Conservation (phyloP, 1,140 invertebrate genomes). For the Cotesia chilonis region DNA sequence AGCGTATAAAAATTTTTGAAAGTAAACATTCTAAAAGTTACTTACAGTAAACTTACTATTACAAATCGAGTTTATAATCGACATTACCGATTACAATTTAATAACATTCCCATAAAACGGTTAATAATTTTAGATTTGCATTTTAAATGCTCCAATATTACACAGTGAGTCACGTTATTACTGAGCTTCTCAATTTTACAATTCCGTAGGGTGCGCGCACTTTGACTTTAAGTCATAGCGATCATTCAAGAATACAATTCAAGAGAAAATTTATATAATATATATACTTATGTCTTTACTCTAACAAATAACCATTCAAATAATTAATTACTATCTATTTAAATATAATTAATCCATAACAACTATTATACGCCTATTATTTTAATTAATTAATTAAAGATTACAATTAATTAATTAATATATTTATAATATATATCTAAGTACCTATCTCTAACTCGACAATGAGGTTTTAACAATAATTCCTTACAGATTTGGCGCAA, state of each 20-base stretch:
- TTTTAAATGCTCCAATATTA: not conserved
- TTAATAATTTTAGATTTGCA: not conserved
- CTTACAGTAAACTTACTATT: too few species aligned
- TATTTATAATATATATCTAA: not conserved
- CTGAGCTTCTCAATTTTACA: conserved; percentile 38
- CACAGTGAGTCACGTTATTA: not conserved
- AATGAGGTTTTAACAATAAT: conserved; percentile 17
- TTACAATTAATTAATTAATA: not conserved
- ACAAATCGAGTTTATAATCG: too few species aligned
- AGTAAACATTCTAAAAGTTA: too few species aligned
- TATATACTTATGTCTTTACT: too few species aligned
- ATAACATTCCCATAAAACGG: not conserved
- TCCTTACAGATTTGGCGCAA: not conserved
- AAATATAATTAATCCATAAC: conserved; percentile 2
- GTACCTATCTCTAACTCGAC: not conserved
- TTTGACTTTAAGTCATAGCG: conserved; percentile 26
- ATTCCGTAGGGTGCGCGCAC: conserved; percentile 39
- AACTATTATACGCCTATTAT: not conserved
- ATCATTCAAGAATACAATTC: conserved; percentile 34
- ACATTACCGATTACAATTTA: too few species aligned
- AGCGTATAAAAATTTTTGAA: too few species aligned
- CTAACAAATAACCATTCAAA: conserved; percentile 12
- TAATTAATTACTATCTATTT: conserved; percentile 8
- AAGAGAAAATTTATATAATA: conserved; percentile 28
- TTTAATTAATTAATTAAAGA: not conserved